These are phyloP conservation scores for Aythya baeri DNA, from an alignment of 2,113 vertebrate species.

Conservation along the genomic window DNA sequence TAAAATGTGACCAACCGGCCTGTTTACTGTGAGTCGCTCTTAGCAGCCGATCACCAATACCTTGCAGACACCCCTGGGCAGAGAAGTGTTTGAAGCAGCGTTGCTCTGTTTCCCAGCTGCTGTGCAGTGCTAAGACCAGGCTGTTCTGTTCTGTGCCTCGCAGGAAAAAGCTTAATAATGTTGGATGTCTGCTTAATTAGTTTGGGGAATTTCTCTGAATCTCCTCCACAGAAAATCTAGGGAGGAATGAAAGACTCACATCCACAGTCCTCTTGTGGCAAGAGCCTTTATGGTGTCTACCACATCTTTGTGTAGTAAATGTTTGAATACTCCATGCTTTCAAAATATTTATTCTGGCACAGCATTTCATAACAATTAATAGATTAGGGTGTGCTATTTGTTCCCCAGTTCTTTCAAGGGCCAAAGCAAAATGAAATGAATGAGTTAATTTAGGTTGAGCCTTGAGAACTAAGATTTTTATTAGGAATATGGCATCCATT, in stretches of 20 bases:
- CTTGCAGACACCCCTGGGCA: not conserved
- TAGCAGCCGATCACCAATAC: not conserved
- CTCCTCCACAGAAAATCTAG: not conserved
- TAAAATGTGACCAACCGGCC: fast-evolving
- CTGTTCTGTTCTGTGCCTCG: not conserved
- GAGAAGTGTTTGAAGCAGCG: not conserved
- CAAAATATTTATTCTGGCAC: not conserved
- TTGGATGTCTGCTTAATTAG: constrained; percentile 44
- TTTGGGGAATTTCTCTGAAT: constrained; percentile 14
- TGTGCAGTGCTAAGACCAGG: not conserved
- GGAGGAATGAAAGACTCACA: not conserved
- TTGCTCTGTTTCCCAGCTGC: not conserved
- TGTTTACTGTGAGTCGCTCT: fast-evolving
- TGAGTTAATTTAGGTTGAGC: not conserved
- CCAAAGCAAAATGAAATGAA: not conserved
- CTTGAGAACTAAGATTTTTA: not conserved
- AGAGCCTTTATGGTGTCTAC: not conserved
- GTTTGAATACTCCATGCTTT: not conserved
- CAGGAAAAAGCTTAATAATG: constrained; percentile 32
- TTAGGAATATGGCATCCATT: not conserved
- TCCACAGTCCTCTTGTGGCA: not conserved
- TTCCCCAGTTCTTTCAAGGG: not conserved
- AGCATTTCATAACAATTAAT: not conserved
- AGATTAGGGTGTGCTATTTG: not conserved
- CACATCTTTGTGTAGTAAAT: not conserved